Conservation (phyloP, 2,113 vertebrate species). For the Sylvilagus bachmani region DNA sequence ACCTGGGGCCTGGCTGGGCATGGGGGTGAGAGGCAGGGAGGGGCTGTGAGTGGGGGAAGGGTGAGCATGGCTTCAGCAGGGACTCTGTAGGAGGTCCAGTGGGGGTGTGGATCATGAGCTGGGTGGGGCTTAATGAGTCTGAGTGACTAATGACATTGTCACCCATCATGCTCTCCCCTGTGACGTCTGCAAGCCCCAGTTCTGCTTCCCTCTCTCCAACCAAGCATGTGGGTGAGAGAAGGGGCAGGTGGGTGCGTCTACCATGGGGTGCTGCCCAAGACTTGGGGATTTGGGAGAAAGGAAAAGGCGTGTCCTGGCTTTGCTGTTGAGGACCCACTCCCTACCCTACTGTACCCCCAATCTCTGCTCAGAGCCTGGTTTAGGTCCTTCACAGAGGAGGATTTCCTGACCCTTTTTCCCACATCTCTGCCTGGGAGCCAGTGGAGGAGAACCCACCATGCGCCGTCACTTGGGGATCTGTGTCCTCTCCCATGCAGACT, state of each 20-base stretch:
- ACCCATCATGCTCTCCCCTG: not conserved
- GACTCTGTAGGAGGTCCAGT: not conserved
- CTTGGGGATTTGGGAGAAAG: not conserved
- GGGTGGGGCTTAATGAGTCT: not conserved
- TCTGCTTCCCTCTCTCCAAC: not conserved
- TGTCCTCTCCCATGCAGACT: not conserved
- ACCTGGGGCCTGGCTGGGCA: rapidly evolving
- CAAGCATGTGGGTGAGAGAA: not conserved
- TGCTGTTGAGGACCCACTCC: too few species aligned
- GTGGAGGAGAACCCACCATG: not conserved
- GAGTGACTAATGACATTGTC: not conserved
- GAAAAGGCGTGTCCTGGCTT: rapidly evolving
- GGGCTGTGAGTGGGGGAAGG: rapidly evolving
- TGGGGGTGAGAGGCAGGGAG: too few species aligned
- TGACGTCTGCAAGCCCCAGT: not conserved
- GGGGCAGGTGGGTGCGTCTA: not conserved
- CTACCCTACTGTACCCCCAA: too few species aligned
- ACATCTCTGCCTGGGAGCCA: not conserved
- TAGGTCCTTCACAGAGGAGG: not conserved
- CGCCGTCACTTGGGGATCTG: not conserved
- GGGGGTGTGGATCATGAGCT: not conserved
- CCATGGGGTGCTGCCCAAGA: not conserved
- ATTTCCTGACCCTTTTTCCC: not conserved
- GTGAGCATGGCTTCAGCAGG: not conserved
- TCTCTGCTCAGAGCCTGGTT: not conserved